These are phyloP conservation scores for Hozukius guyotensis DNA, from an alignment of 2,797 vertebrate genomes.

Conservation along the genomic window DNA sequence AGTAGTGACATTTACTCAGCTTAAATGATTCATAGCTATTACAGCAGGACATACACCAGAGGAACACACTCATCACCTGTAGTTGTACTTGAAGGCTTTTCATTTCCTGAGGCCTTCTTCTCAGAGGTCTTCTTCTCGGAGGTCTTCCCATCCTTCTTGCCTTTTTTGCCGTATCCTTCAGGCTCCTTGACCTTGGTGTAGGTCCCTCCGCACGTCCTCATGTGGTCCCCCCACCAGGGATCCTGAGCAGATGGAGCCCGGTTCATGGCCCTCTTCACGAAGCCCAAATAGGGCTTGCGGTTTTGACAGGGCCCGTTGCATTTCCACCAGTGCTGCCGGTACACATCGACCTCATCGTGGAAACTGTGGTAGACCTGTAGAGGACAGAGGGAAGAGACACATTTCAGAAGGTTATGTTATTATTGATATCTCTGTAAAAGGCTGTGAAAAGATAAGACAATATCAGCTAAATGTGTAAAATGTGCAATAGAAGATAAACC, in stretches of 20 bases:
- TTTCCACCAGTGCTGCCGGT: conserved; percentile 97
- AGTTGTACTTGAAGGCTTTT: conserved; percentile 43
- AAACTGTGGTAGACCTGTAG: conserved; percentile 92
- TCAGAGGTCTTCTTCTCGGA: background rate
- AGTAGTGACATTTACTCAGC: background rate
- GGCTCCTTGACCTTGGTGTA: conserved; percentile 94
- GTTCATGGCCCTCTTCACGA: conserved; percentile 94
- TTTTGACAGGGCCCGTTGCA: conserved; percentile 91
- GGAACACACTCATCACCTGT: conserved; percentile 32
- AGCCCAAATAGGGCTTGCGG: conserved; percentile 90
- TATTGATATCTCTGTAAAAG: accelerated
- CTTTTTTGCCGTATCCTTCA: conserved; percentile 88
- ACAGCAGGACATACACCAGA: background rate
- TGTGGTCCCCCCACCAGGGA: conserved; percentile 94
- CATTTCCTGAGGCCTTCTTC: conserved; percentile 23
- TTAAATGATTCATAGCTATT: background rate
- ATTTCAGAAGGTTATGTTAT: background rate
- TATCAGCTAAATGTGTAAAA: background rate
- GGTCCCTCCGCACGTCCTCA: conserved; percentile 88
- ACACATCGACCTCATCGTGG: conserved; percentile 91
- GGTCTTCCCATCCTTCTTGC: conserved; percentile 48
- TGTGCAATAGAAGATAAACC: background rate
- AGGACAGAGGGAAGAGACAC: background rate
- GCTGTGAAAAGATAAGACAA: background rate
- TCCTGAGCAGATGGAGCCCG: conserved; percentile 91